Percentiles rank a stretch among this genome's conserved stretches.
phyloP scores from a whole-genome alignment of 2,888 invertebrate species.

The Caenorhabditis sp. region DNA sequence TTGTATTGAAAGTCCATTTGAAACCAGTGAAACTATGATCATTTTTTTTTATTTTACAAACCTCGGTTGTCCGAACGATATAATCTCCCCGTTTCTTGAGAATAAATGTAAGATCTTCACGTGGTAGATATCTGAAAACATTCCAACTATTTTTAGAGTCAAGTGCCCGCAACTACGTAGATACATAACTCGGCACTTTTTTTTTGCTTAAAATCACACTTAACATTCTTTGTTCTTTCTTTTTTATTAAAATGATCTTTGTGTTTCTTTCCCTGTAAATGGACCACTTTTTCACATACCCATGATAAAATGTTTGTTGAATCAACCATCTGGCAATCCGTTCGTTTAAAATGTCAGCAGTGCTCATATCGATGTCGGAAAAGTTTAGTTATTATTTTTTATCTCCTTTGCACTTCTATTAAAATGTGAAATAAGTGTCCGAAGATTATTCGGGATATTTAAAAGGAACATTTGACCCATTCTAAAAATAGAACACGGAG shows the following conservation, averaged over 20 bases:
- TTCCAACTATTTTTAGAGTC: background rate
- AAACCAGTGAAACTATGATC: too few relatives aligned
- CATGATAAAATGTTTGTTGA: conserved; percentile 10
- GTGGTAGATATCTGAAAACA: conserved; percentile 19
- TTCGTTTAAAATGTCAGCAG: background rate
- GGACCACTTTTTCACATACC: background rate
- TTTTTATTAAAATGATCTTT: background rate
- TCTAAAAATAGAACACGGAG: background rate
- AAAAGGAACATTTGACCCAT: too few relatives aligned
- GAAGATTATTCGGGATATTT: too few relatives aligned
- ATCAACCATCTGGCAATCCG: conserved; percentile 2
- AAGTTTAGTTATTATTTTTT: background rate
- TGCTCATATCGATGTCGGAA: background rate
- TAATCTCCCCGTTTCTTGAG: conserved; percentile 36
- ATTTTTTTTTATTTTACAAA: background rate
- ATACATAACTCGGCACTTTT: too few relatives aligned
- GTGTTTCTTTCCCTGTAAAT: background rate
- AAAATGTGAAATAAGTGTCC: too few relatives aligned
- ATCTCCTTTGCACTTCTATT: background rate
- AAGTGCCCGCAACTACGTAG: too few relatives aligned
- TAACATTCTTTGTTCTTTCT: background rate
- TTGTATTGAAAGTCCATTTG: too few relatives aligned
- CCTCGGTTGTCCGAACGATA: conserved; percentile 23
- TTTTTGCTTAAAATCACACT: background rate
- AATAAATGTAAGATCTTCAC: conserved; percentile 34